Conservation (phyloP, 2,797 vertebrate species). For the Pelodytes ibericus region DNA sequence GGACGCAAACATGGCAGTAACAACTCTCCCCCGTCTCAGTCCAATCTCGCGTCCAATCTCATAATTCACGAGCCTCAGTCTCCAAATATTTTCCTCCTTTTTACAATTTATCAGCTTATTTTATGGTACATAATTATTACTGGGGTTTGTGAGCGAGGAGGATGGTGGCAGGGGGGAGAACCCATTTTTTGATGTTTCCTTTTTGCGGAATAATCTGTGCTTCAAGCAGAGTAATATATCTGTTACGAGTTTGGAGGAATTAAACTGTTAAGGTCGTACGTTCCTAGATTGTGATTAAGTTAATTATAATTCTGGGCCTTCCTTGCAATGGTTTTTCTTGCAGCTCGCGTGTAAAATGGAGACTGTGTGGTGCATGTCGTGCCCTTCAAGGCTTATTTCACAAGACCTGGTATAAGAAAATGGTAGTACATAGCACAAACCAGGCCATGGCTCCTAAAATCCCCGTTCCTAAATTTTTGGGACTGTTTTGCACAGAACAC, state of each 20-base stretch:
- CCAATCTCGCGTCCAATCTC: constrained; percentile 1
- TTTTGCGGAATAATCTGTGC: constrained; percentile 27
- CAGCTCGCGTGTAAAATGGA: neutral
- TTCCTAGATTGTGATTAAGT: constrained; percentile 29
- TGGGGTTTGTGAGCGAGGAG: neutral
- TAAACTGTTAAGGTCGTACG: constrained; percentile 26
- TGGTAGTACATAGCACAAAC: too few relatives aligned
- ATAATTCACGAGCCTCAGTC: constrained; percentile 18
- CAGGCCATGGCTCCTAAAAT: too few relatives aligned
- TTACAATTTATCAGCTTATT: constrained; percentile 35
- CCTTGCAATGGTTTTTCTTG: neutral
- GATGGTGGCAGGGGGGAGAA: neutral
- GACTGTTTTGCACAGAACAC: too few relatives aligned
- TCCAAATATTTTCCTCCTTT: constrained; percentile 46
- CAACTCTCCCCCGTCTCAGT: neutral
- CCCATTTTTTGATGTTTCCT: constrained; percentile 18
- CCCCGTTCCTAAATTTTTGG: too few relatives aligned
- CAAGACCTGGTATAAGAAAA: neutral
- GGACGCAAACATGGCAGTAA: neutral
- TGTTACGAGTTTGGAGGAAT: constrained; percentile 24
- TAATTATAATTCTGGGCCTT: constrained; percentile 30
- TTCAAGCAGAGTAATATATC: constrained; percentile 20
- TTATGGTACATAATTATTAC: constrained; percentile 46
- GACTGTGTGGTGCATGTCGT: neutral
- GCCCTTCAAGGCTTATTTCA: neutral